Conservation (phyloP, 64 coral and sea anemone genomes). For the Acropora yongei region DNA sequence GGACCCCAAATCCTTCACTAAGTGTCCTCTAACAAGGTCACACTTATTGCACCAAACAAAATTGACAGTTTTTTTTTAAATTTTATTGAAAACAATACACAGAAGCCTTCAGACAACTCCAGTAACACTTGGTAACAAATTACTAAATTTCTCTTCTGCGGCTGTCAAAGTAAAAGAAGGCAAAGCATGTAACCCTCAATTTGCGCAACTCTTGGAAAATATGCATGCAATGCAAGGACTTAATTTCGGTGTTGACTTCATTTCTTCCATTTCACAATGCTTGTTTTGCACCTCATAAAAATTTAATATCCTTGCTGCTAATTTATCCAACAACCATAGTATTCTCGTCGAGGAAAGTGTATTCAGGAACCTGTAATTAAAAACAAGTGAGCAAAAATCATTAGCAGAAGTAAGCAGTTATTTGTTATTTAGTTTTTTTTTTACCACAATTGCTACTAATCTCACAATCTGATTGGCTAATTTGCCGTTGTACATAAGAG, state of each 20-base stretch:
- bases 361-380: constrained; percentile 65
- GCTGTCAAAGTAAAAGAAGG: too few relatives aligned
- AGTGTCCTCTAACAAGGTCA: too few relatives aligned
- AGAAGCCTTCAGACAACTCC: constrained; percentile 15
- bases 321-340: constrained; percentile 94
- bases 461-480: too few relatives aligned
- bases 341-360: constrained; percentile 82
- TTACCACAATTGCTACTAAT: too few relatives aligned
- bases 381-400: neutral
- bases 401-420: neutral
- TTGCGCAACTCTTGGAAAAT: neutral
- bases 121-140: neutral
- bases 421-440: too few relatives aligned
- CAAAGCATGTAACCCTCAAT: too few relatives aligned
- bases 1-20: too few relatives aligned
- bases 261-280: neutral
- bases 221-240: neutral
- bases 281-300: neutral
- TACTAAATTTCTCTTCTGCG: too few relatives aligned
- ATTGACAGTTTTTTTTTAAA: too few relatives aligned
- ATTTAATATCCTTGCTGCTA: neutral
- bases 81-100: too few relatives aligned
- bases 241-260: neutral
- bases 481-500: too few relatives aligned
- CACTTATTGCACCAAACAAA: too few relatives aligned